Percentiles rank a stretch among this genome's conserved stretches.
Evolutionary conservation across 2,113 vertebrate species (phyloP).

Genomic region (Microcebus ravelobensis): DNA sequence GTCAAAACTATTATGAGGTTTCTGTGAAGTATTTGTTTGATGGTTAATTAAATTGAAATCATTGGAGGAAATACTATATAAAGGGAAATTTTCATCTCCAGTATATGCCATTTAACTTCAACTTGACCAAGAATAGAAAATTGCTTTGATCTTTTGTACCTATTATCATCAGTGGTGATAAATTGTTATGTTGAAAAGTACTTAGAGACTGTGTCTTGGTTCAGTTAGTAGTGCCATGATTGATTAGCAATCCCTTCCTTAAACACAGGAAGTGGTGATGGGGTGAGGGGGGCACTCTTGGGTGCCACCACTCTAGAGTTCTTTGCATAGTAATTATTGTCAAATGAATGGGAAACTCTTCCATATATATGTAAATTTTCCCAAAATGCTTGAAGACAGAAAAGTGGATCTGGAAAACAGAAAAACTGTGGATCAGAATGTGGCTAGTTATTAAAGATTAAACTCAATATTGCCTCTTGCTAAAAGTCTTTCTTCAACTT

Average conservation of each 20-base stretch:
- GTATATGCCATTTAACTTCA: background rate
- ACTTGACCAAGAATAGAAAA: slow-evolving; percentile 19
- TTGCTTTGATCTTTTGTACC: background rate
- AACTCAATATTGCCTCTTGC: background rate
- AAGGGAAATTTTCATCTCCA: background rate
- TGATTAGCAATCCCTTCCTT: background rate
- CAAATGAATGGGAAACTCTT: background rate
- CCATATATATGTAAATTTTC: background rate
- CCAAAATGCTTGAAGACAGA: background rate
- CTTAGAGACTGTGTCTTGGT: background rate
- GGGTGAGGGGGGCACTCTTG: background rate
- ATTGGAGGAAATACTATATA: background rate
- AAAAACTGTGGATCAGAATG: background rate
- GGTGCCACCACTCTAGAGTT: background rate
- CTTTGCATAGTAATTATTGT: background rate
- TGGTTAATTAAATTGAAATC: slow-evolving; percentile 17
- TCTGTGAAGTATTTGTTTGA: background rate
- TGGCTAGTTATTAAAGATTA: background rate
- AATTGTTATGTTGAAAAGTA: background rate
- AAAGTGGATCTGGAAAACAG: background rate
- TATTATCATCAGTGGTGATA: background rate
- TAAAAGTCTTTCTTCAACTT: background rate
- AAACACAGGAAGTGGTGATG: background rate
- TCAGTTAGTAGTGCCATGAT: background rate
- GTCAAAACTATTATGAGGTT: background rate